Conservation (phyloP, 2,113 vertebrate genomes). For the Hippocampus mohnikei region DNA sequence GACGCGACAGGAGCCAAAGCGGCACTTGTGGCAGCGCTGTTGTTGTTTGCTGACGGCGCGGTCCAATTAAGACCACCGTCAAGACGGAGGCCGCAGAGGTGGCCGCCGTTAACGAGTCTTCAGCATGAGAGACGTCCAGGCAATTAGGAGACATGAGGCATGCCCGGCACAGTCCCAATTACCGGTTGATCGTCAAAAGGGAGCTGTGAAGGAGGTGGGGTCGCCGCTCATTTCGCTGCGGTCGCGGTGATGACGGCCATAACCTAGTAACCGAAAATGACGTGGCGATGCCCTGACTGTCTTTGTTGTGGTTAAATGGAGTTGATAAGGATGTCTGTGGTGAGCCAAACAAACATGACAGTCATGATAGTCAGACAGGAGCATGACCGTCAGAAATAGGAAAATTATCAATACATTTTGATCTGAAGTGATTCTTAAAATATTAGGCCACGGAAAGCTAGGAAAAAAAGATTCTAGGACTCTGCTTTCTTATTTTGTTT, state of each 20-base stretch:
- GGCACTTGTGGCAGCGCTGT: neutral
- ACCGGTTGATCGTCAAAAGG: neutral
- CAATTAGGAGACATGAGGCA: neutral
- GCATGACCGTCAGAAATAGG: too few species aligned
- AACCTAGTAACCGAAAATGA: neutral
- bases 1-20: neutral
- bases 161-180: neutral
- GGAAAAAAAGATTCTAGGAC: too few species aligned
- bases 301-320: neutral
- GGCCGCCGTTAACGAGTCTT: neutral
- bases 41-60: neutral
- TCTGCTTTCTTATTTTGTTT: too few species aligned
- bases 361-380: too few species aligned
- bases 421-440: neutral
- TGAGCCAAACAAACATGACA: neutral
- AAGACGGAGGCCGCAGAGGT: neutral
- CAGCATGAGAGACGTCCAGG: neutral
- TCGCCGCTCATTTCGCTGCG: neutral
- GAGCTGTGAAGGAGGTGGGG: neutral
- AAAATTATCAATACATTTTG: too few species aligned
- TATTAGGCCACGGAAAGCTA: neutral
- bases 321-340: neutral
- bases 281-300: neutral
- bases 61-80: conserved; percentile 2
- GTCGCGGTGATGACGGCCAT: neutral